Percentiles rank a stretch among this genome's conserved stretches.
These are phyloP conservation scores for Zootermopsis nevadensis DNA, from an alignment of 2,888 invertebrate species.

Conservation along the genomic window DNA sequence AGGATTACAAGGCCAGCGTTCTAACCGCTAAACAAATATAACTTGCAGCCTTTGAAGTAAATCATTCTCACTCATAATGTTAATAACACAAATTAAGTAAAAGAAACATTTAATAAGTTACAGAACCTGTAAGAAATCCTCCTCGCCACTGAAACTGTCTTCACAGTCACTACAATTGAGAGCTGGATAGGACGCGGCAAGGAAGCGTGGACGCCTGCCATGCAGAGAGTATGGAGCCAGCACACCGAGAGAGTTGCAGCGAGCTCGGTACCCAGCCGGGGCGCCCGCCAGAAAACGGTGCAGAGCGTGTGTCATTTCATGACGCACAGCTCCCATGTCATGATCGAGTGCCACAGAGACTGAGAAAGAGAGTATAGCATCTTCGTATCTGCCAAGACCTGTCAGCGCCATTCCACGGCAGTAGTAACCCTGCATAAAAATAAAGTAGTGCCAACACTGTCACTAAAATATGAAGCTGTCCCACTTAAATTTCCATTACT, in stretches of 20 bases:
- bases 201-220: constrained; percentile 22
- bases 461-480: too few relatives aligned
- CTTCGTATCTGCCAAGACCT: constrained; percentile 68
- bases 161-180: constrained; percentile 63
- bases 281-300: constrained; percentile 58
- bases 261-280: neutral
- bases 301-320: constrained; percentile 63
- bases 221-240: constrained; percentile 26
- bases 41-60: too few relatives aligned
- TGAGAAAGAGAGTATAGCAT: constrained; percentile 69
- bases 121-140: constrained; percentile 52
- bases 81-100: neutral
- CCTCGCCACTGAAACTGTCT: constrained; percentile 64
- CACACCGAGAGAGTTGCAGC: constrained; percentile 26
- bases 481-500: too few relatives aligned
- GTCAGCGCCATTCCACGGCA: constrained; percentile 68
- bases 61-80: too few relatives aligned
- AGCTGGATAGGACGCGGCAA: constrained; percentile 23
- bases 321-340: constrained; percentile 65
- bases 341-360: constrained; percentile 70
- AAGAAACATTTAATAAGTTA: neutral
- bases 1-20: too few relatives aligned
- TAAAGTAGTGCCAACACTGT: too few relatives aligned
- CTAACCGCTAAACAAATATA: too few relatives aligned
- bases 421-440: constrained; percentile 67